Evolutionary conservation across 2,113 vertebrate genomes (phyloP), one percentile per base, ranked within the genome.

Genomic region (Syrrhaptes paradoxus): DNA sequence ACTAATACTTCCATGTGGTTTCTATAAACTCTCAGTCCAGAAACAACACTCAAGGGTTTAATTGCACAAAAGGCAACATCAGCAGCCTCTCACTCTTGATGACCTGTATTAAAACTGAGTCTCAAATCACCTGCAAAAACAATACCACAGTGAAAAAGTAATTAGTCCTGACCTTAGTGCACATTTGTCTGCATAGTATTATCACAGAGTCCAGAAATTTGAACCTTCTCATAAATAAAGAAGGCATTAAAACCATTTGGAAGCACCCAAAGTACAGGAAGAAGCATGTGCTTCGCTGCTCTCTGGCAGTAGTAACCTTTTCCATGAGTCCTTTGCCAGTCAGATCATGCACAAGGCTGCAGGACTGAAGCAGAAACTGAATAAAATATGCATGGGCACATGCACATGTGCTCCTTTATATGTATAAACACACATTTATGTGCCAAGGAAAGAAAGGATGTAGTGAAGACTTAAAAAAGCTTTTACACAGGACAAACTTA

Each of bases 91-190:
- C 66, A 61, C 19, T 91, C 81, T 59, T 62, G 6, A 71, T 71
- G 58, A 80, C 51, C 46, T 84, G 25, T 34, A 54, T 71, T 85
- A 79, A 87, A 66, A 76, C 14, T 13, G 20, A 72, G 77, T 51
- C 81, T 85, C 59, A 88, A 86, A 80, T 91, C 82, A 90, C 59
- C 43, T 88, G 38, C 45, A 87, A 93, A 88, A 93, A 83, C n/a
- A 94, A 51, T 46, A 70, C 18, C 36, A 21, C 10, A 38, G 58
- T 66, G 78, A 95, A 96, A 91, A 91, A 80, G 78, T 34, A 93
- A 83, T 34, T 49, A 62, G 26, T 68, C 67, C 34, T 93, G 75
- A 87, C 68, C 71, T 80, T 54, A 51, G 38, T 49, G 38, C 22
- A 81, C 51, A 65, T 91, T 89, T 77, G 34, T 48, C 51, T 85